Evolutionary conservation across 2,888 invertebrate species (phyloP).

Genomic region (Philopedon plagiatum): DNA sequence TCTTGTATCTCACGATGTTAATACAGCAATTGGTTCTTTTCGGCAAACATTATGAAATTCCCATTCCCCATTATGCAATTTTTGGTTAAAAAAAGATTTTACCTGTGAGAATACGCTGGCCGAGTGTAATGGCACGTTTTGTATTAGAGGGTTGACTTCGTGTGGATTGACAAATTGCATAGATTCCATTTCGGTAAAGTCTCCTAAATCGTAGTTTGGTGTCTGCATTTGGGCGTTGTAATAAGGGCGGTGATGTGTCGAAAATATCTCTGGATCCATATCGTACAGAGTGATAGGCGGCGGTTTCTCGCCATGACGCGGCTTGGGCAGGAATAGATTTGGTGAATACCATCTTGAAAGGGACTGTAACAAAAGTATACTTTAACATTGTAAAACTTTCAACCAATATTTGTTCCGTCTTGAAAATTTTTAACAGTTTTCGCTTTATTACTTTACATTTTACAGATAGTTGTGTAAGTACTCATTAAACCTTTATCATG

Average conservation of each 20-base stretch:
- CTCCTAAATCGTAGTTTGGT: constrained; percentile 52
- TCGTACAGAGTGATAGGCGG: constrained; percentile 22
- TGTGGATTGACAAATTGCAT: constrained; percentile 61
- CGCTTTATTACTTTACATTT: no score
- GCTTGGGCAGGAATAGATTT: constrained; percentile 64
- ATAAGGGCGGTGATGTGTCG: constrained; percentile 29
- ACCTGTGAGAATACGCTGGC: constrained; percentile 26
- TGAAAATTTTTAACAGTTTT: no score
- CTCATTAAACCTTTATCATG: no score
- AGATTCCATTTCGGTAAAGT: constrained; percentile 57
- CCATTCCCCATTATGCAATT: no score
- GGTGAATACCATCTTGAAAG: constrained; percentile 62
- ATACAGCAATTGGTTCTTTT: no score
- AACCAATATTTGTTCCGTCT: no score
- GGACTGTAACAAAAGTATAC: constrained; percentile 58
- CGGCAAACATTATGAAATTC: no score
- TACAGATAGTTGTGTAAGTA: no score
- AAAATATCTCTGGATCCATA: constrained; percentile 37
- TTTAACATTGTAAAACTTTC: no score
- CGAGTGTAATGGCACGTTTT: not conserved
- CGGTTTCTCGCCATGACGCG: constrained; percentile 70
- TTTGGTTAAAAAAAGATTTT: no score
- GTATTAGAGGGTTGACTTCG: constrained; percentile 59
- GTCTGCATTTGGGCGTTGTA: constrained; percentile 41
- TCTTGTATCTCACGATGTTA: no score